Evolutionary conservation across 2,888 invertebrate species (phyloP).

Genomic region (Odontocolon sp.): DNA sequence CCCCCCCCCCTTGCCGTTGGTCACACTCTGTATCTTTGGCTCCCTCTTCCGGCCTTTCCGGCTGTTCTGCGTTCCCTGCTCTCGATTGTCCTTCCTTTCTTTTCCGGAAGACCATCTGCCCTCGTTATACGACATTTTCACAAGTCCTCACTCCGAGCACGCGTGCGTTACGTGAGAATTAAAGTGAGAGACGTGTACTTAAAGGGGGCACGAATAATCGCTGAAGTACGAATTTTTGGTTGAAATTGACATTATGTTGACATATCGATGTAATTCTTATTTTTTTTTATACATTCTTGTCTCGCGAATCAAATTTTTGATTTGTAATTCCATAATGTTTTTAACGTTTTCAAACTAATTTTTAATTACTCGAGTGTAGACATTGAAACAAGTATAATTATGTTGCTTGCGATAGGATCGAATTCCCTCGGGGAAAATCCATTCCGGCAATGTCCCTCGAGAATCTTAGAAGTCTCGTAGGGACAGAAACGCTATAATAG

Average conservation of each 20-base stretch:
- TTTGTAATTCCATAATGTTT: too few relatives aligned
- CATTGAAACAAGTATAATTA: not conserved
- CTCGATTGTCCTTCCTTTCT: not conserved
- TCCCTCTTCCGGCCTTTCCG: conserved; percentile 43
- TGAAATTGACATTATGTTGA: too few relatives aligned
- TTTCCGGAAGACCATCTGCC: conserved; percentile 53
- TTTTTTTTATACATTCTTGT: too few relatives aligned
- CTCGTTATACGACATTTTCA: conserved; percentile 48
- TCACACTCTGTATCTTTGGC: conserved; percentile 45
- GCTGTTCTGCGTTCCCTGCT: conserved; percentile 32
- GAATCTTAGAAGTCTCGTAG: not conserved
- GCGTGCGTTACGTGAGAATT: too few relatives aligned
- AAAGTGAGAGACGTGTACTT: too few relatives aligned
- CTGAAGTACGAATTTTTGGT: too few relatives aligned
- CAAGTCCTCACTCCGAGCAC: too few relatives aligned
- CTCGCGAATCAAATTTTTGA: too few relatives aligned
- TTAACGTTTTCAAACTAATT: too few relatives aligned
- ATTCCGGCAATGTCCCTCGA: not conserved
- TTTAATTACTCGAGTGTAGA: too few relatives aligned
- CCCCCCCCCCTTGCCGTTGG: conserved; percentile 48
- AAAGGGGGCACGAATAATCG: too few relatives aligned
- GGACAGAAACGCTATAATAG: not conserved
- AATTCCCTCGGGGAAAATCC: not conserved
- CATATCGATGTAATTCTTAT: too few relatives aligned
- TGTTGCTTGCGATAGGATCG: not conserved